Conservation (phyloP, 2,113 vertebrate genomes). For the Hippocampus zosterae region DNA sequence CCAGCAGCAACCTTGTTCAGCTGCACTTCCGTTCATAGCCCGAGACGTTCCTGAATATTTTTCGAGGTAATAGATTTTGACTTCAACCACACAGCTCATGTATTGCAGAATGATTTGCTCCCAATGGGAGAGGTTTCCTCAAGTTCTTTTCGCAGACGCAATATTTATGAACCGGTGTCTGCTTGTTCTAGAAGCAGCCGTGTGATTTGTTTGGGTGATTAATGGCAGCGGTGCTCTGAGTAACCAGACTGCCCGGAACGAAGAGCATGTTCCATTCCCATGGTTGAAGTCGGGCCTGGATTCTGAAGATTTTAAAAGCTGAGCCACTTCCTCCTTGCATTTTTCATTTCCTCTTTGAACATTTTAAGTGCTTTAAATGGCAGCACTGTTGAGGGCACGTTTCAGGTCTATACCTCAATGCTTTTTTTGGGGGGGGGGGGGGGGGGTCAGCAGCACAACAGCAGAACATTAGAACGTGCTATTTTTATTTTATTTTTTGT, state of each 20-base stretch:
- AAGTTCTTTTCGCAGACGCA: conserved; percentile 11
- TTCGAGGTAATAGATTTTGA: background rate
- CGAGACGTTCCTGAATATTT: background rate
- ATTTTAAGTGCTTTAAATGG: conserved; percentile 65
- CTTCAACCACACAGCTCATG: background rate
- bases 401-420: conserved; percentile 14
- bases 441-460: conserved; percentile 11
- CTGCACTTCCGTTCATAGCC: background rate
- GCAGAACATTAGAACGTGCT: conserved; percentile 23
- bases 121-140: conserved; percentile 9
- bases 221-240: conserved; percentile 33
- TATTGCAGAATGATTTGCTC: background rate
- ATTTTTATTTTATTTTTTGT: conserved; percentile 23
- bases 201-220: conserved; percentile 37
- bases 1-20: background rate
- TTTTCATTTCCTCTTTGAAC: conserved; percentile 71
- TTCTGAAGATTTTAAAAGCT: conserved; percentile 63
- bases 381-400: conserved; percentile 35
- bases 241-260: conserved; percentile 31
- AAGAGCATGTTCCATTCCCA: conserved; percentile 53
- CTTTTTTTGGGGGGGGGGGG: too few relatives aligned
- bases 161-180: conserved; percentile 19
- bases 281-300: conserved; percentile 54
- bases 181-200: conserved; percentile 21
- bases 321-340: conserved; percentile 67